phyloP scores from a whole-genome alignment of 1,140 invertebrate genomes.

The Magallana ariakensis region DNA sequence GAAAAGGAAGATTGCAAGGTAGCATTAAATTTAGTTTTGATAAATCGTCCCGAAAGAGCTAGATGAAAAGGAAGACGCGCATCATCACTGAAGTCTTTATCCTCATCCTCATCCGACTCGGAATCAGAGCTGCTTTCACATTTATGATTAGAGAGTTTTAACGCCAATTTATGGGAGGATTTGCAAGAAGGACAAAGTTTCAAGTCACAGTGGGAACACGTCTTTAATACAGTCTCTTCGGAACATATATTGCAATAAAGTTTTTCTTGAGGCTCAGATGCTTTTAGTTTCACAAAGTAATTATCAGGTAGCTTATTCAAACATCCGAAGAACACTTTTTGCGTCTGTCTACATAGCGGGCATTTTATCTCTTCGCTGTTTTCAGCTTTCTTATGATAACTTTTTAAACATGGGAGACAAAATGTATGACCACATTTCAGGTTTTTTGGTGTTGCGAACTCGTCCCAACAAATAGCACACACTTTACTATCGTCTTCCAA shows the following conservation, averaged over 20 bases:
- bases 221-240: neutral
- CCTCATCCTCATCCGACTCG: neutral
- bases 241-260: neutral
- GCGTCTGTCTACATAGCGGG: slow-evolving; percentile 13
- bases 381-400: neutral
- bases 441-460: slow-evolving; percentile 9
- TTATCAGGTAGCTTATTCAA: slow-evolving; percentile 6
- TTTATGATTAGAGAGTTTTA: slow-evolving; percentile 13
- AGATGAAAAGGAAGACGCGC: slow-evolving; percentile 14
- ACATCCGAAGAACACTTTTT: neutral
- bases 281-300: slow-evolving; percentile 14
- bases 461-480: slow-evolving; percentile 35
- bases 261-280: neutral
- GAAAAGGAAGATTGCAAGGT: neutral
- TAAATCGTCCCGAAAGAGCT: neutral
- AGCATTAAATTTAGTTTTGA: slow-evolving; percentile 21
- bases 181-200: slow-evolving; percentile 13
- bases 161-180: slow-evolving; percentile 7
- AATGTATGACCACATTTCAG: slow-evolving; percentile 28
- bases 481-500: neutral
- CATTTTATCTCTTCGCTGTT: neutral
- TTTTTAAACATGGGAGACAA: slow-evolving; percentile 29
- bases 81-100: neutral
- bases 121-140: neutral
- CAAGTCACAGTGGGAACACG: slow-evolving; percentile 29